phyloP scores from a whole-genome alignment of 1,140 invertebrate species.

The Vanessa tameamea region DNA sequence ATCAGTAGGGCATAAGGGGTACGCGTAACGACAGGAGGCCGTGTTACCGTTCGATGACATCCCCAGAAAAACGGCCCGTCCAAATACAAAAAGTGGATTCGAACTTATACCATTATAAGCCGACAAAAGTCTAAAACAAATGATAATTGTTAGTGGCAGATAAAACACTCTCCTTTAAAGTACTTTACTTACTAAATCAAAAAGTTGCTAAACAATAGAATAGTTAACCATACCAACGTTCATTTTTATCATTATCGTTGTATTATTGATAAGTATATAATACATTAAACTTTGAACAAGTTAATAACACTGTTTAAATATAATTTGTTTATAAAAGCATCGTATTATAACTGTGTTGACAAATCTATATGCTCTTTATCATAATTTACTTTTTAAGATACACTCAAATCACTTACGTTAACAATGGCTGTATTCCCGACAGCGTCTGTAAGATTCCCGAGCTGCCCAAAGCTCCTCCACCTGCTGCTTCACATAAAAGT shows the following conservation, averaged over 20 bases:
- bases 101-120: slow-evolving; percentile 72
- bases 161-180: too few species aligned
- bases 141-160: background rate
- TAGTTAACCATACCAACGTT: too few species aligned
- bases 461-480: slow-evolving; percentile 82
- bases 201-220: too few species aligned
- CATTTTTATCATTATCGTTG: too few species aligned
- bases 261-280: too few species aligned
- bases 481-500: slow-evolving; percentile 88
- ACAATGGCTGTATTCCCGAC: slow-evolving; percentile 83
- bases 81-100: slow-evolving; percentile 71
- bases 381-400: background rate
- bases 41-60: slow-evolving; percentile 67
- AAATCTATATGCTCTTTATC: background rate
- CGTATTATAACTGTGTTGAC: background rate
- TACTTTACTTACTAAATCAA: too few species aligned
- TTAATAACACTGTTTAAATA: too few species aligned
- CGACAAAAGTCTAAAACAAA: slow-evolving; percentile 53
- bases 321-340: background rate
- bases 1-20: slow-evolving; percentile 84
- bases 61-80: slow-evolving; percentile 86
- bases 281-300: too few species aligned
- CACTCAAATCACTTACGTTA: slow-evolving; percentile 79
- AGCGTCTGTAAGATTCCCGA: slow-evolving; percentile 80
- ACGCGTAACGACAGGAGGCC: slow-evolving; percentile 37